phyloP scores from a whole-genome alignment of 2,113 vertebrate species.

The Poeciliopsis occidentalis region DNA sequence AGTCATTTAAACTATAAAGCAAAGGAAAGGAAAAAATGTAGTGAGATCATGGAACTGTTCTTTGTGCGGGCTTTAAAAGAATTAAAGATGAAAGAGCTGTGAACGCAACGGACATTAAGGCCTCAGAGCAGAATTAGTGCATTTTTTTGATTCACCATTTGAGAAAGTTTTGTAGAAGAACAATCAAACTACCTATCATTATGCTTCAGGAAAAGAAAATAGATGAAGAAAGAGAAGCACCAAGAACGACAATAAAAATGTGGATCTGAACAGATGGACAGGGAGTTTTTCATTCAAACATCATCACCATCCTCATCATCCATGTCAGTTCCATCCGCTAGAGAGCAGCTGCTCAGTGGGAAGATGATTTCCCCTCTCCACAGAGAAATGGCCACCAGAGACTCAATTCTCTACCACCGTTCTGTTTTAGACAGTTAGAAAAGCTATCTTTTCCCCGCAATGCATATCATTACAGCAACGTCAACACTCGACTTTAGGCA shows the following conservation, averaged over 20 bases:
- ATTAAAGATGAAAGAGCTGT: neutral
- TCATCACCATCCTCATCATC: constrained; percentile 79
- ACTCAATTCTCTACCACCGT: constrained; percentile 66
- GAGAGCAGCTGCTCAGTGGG: constrained; percentile 66
- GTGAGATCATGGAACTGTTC: too few relatives aligned
- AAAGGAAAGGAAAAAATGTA: too few relatives aligned
- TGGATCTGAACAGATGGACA: constrained; percentile 71
- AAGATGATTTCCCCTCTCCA: constrained; percentile 69
- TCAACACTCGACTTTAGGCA: constrained; percentile 55
- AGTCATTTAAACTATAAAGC: too few relatives aligned
- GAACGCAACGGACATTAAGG: neutral
- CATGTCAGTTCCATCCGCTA: constrained; percentile 67
- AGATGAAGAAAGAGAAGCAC: constrained; percentile 23
- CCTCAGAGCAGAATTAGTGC: neutral
- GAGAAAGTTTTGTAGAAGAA: neutral
- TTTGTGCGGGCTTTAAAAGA: neutral
- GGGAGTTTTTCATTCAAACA: constrained; percentile 63
- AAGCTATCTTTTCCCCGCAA: constrained; percentile 65
- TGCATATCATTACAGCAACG: constrained; percentile 54
- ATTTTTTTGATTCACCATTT: neutral
- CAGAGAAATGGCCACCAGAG: constrained; percentile 75
- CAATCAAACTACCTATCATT: neutral
- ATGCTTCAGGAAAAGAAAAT: constrained; percentile 3
- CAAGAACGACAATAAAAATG: constrained; percentile 29
- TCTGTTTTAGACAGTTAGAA: constrained; percentile 64